These are phyloP conservation scores for Elmis aenea DNA, from an alignment of 2,888 invertebrate genomes.

Conservation along the genomic window DNA sequence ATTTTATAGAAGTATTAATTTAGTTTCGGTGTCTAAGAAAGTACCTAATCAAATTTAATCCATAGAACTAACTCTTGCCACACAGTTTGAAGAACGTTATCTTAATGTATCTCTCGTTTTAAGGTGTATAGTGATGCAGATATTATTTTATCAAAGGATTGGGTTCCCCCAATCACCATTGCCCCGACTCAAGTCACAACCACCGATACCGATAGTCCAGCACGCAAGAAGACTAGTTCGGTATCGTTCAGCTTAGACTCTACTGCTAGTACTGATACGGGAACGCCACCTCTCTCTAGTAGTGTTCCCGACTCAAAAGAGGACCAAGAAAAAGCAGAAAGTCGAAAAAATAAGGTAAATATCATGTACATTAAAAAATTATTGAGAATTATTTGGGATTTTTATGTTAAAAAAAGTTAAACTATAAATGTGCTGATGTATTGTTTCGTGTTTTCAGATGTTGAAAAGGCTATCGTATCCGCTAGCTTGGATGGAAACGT, in stretches of 20 bases:
- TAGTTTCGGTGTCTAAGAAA: no score
- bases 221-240: constrained; percentile 65
- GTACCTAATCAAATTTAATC: no score
- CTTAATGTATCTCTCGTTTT: constrained; percentile 20
- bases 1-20: no score
- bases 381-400: not conserved
- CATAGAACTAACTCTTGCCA: no score
- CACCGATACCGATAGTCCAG: constrained; percentile 47
- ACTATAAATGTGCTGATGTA: no score
- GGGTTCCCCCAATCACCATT: constrained; percentile 81
- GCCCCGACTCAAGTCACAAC: constrained; percentile 63
- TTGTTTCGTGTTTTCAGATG: constrained; percentile 59
- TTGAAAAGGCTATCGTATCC: constrained; percentile 88
- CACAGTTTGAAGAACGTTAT: constrained; percentile 4
- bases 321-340: constrained; percentile 55
- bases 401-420: not conserved
- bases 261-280: constrained; percentile 50
- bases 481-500: constrained; percentile 85
- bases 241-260: constrained; percentile 69
- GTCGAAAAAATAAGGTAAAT: constrained; percentile 68
- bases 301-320: constrained; percentile 39
- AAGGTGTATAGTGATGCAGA: constrained; percentile 82
- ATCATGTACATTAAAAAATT: not conserved
- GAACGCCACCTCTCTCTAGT: constrained; percentile 33
- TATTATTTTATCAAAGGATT: constrained; percentile 79